A percentile compares a stretch with the other conserved stretches of the same genome.
Conservation (phyloP, 2,113 vertebrate genomes). For the Motacilla tschutschensis region DNA sequence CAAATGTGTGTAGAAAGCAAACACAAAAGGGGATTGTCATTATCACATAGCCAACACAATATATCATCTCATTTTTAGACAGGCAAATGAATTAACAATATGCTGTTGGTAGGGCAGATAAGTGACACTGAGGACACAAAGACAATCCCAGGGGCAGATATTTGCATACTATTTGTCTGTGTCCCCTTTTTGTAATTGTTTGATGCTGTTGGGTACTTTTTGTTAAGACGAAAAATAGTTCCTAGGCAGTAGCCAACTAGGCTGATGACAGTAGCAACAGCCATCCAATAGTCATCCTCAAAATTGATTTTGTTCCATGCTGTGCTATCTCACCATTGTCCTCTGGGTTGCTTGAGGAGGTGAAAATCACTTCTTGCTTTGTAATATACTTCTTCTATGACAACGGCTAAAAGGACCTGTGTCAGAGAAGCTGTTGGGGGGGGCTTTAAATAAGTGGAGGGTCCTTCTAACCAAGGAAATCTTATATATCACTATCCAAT, state of each 20-base stretch:
- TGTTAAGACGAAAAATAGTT: slow-evolving; percentile 18
- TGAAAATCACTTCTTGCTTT: slow-evolving; percentile 28
- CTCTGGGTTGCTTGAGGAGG: slow-evolving; percentile 5
- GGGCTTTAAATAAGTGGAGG: neutral
- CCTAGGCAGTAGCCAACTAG: slow-evolving; percentile 18
- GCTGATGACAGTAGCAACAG: slow-evolving; percentile 3
- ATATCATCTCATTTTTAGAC: slow-evolving; percentile 29
- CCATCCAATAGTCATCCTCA: neutral
- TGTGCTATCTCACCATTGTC: slow-evolving; percentile 2
- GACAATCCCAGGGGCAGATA: neutral
- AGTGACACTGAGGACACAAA: neutral
- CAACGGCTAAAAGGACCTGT: neutral
- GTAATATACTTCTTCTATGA: neutral
- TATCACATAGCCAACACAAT: neutral
- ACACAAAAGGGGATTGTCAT: slow-evolving; percentile 16
- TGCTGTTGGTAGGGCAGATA: neutral
- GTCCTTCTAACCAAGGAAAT: neutral
- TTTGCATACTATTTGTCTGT: neutral
- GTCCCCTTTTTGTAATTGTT: neutral
- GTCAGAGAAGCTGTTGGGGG: neutral
- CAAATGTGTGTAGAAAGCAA: slow-evolving; percentile 14
- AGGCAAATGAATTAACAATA: slow-evolving; percentile 24
- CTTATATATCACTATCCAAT: neutral
- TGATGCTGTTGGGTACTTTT: slow-evolving; percentile 5
- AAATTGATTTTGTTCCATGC: slow-evolving; percentile 17